These are phyloP conservation scores for Cassiopea xamachana DNA, from an alignment of 30 jellyfish, hydroid and myxozoan species.

Conservation along the genomic window DNA sequence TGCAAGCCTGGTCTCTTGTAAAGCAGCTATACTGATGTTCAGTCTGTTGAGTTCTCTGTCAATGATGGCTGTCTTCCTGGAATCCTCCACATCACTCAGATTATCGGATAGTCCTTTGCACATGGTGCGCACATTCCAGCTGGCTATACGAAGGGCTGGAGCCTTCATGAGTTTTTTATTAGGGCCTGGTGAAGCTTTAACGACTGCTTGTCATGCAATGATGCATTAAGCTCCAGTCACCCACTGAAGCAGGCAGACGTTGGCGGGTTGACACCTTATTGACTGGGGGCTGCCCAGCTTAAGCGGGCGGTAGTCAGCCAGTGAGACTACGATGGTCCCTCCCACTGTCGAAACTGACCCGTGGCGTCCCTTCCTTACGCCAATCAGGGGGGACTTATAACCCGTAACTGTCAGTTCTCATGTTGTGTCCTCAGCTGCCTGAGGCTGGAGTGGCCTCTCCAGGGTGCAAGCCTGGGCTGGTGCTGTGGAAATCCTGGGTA, in stretches of 20 bases:
- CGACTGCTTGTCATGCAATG: not conserved
- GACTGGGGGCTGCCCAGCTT: constrained; percentile 29
- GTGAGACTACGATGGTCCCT: constrained; percentile 8
- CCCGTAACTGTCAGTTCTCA: constrained; percentile 23
- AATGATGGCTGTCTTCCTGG: constrained; percentile 21
- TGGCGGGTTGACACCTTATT: not conserved
- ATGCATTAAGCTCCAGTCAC: not conserved
- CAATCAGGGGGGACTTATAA: constrained; percentile 7
- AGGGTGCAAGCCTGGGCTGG: constrained; percentile 7
- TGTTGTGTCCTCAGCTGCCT: not conserved
- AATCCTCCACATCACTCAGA: not conserved
- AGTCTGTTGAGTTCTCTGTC: constrained; percentile 23
- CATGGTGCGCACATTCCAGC: constrained; percentile 16
- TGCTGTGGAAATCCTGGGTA: not conserved
- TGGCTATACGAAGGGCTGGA: not conserved
- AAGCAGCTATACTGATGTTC: constrained; percentile 28
- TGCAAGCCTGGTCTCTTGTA: constrained; percentile 49
- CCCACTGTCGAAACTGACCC: constrained; percentile 10
- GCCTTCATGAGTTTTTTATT: not conserved
- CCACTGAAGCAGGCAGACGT: not conserved
- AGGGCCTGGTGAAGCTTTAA: not conserved
- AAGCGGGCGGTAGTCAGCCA: constrained; percentile 19
- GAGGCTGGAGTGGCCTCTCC: constrained; percentile 34
- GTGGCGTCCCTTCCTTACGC: constrained; percentile 14
- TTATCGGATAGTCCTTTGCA: not conserved